These are phyloP conservation scores for Oreohelix idahoensis DNA, from an alignment of 1,140 invertebrate species.

Conservation along the genomic window DNA sequence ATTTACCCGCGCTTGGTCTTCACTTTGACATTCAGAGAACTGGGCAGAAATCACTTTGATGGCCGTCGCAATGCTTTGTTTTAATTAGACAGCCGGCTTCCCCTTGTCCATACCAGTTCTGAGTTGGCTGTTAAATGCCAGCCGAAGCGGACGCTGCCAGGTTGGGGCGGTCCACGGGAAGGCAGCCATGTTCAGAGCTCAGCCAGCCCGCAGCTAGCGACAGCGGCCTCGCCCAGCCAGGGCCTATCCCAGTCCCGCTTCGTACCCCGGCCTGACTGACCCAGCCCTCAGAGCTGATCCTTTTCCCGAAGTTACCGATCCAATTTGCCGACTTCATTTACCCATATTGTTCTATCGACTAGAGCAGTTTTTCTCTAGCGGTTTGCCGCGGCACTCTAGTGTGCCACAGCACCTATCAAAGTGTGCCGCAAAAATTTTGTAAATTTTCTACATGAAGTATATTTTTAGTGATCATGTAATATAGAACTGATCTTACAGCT, in stretches of 20 bases:
- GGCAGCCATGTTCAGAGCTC: slow-evolving; percentile 13
- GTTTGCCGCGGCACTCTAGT: no score
- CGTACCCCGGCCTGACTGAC: slow-evolving; percentile 77
- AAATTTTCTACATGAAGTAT: no score
- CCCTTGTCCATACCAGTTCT: slow-evolving; percentile 13
- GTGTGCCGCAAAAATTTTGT: no score
- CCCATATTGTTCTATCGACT: slow-evolving; percentile 2
- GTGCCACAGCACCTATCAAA: no score
- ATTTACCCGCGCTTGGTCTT: no score
- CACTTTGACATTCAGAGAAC: slow-evolving; percentile 85
- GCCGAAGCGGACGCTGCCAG: neutral
- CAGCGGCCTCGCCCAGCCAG: slow-evolving; percentile 61
- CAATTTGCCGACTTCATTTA: neutral
- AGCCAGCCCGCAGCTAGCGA: slow-evolving; percentile 25
- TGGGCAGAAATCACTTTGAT: slow-evolving; percentile 84
- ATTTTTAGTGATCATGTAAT: no score
- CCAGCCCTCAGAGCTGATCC: slow-evolving; percentile 79
- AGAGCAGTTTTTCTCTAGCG: no score
- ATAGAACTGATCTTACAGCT: no score
- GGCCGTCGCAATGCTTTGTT: slow-evolving; percentile 88
- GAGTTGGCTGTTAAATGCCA: slow-evolving; percentile 5
- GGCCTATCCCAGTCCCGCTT: slow-evolving; percentile 44
- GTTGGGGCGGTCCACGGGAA: slow-evolving; percentile 9
- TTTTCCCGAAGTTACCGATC: slow-evolving; percentile 56
- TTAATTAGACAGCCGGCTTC: slow-evolving; percentile 79